A percentile compares a stretch with the other conserved stretches of the same genome.
These are phyloP conservation scores for Sitobion miscanthi DNA, from an alignment of 1,140 invertebrate species.

Conservation along the genomic window DNA sequence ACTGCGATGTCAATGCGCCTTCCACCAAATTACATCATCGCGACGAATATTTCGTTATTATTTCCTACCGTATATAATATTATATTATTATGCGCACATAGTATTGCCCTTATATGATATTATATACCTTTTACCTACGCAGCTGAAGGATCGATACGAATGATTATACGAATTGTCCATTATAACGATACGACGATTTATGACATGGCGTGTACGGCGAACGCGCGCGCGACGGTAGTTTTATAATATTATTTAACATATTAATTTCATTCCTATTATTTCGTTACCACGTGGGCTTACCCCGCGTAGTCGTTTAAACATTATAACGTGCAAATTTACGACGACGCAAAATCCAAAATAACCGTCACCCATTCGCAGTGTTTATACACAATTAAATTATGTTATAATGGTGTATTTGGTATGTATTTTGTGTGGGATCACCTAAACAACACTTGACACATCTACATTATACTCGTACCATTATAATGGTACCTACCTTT, in stretches of 20 bases:
- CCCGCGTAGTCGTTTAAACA: background rate
- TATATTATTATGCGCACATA: background rate
- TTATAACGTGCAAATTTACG: background rate
- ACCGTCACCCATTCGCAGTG: background rate
- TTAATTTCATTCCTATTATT: background rate
- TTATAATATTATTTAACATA: background rate
- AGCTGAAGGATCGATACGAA: background rate
- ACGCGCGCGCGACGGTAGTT: background rate
- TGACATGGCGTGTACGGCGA: background rate
- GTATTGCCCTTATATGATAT: background rate
- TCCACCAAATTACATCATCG: background rate
- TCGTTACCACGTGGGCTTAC: background rate
- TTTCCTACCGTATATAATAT: background rate
- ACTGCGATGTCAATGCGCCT: background rate
- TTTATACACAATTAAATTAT: background rate
- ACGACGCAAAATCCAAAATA: background rate
- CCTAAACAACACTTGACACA: background rate
- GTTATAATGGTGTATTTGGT: background rate
- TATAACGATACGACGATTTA: background rate
- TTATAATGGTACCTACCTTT: background rate
- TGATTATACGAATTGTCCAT: background rate
- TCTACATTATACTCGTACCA: background rate
- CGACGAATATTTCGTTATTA: background rate
- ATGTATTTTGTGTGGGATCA: background rate
- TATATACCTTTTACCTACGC: background rate